Base-by-base conservation (phyloP, 92 coral and sea anemone species). In the Montipora capitata region DNA sequence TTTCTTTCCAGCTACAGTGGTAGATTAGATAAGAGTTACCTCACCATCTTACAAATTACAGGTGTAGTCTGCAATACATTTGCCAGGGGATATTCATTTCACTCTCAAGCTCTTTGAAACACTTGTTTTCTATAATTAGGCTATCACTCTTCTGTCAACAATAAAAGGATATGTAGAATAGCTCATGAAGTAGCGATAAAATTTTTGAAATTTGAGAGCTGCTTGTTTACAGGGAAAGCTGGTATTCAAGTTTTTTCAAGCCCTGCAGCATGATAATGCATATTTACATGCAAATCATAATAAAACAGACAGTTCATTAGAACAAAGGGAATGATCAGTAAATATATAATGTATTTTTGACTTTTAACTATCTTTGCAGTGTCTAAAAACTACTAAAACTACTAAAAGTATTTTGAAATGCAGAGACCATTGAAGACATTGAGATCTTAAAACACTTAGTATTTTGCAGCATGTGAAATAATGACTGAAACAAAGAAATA, bases 171-270 rank as follows among this genome's bases (percentile, higher is more conserved):
- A 49, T 73, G 13, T 40, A 40, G 52, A 48, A 48, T 15, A n/a
- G 61, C 35, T 13, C 61, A 44, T 51, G 61, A 73, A 76, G 66
- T 63, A 58, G 10, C 52, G 79, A 14, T 6, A 48, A 48, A 0
- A 48, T 5, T 48, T 48, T 48, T 48, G 52, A 48, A 48, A 48
- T 48, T 48, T 48, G 52, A 48, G 10, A 48, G 52, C 52, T 48
- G 52, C 52, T 76, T 76, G 80, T 76, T 76, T 76, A 49, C 12
- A 76, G 80, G 80, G 80, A 75, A 75, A 75, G 80, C 64, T 75
- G 64, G 65, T 51, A 51, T 75, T 75, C 66, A 54, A 75, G 38
- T 51, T 75, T 51, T 75, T 75, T 54, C 80, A 75, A 75, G 65
- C 80, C 80, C 65, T 51, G 80, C 80, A 75, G 15, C 80, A 54